Conservation (phyloP, 2,888 invertebrate genomes). For the Pachymerium ferrugineum region DNA sequence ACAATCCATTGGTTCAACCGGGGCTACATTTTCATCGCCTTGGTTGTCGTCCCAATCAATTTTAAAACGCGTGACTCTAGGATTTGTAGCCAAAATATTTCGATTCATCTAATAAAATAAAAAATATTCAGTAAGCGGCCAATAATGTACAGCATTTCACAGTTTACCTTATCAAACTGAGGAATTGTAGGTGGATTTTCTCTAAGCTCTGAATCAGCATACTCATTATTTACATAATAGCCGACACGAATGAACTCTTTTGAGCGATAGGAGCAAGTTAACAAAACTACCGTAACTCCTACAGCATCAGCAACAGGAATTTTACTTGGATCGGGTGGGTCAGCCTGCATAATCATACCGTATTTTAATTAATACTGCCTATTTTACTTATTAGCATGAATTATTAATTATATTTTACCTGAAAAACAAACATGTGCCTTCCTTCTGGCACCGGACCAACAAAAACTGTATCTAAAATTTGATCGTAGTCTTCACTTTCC, state of each 20-base stretch:
- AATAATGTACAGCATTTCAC: not conserved
- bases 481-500: constrained; percentile 94
- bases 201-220: constrained; percentile 81
- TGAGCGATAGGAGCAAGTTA: constrained; percentile 86
- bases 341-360: constrained; percentile 61
- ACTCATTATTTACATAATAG: constrained; percentile 98
- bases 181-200: constrained; percentile 93
- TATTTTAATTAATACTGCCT: not conserved
- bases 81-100: constrained; percentile 80
- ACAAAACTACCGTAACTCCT: constrained; percentile 94
- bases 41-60: constrained; percentile 76
- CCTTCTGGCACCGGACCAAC: constrained; percentile 98
- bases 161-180: constrained; percentile 80
- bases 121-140: not conserved
- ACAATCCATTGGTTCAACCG: constrained; percentile 33
- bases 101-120: constrained; percentile 55
- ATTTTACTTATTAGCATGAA: not conserved
- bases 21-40: constrained; percentile 37
- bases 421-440: constrained; percentile 89
- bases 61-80: constrained; percentile 91
- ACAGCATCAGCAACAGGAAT: constrained; percentile 94
- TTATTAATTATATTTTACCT: constrained; percentile 52
- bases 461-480: constrained; percentile 92
- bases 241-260: constrained; percentile 97
- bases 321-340: constrained; percentile 85